Percentiles rank a stretch among this genome's conserved stretches.
Conservation (phyloP, 2,797 vertebrate species). For the Eutrigla gurnardus region DNA sequence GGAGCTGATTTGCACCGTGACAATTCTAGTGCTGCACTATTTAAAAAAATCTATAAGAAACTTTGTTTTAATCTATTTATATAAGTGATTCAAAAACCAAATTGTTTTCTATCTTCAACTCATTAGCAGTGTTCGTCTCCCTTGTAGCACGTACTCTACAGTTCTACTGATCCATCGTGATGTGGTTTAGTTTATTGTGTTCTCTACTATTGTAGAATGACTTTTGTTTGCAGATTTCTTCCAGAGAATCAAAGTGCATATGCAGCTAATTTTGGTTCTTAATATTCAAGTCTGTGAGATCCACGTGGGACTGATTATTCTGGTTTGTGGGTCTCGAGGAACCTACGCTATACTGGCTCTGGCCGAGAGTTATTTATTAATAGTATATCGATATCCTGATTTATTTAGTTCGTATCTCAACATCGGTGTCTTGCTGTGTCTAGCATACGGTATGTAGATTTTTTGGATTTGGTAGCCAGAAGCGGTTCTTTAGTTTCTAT, state of each 20-base stretch:
- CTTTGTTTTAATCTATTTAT: too few species aligned
- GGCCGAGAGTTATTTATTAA: slow-evolving; percentile 21
- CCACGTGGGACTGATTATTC: slow-evolving; percentile 1
- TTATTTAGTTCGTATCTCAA: slow-evolving; percentile 13
- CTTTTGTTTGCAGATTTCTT: background rate
- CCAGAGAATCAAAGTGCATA: background rate
- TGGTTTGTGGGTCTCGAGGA: background rate
- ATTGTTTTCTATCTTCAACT: background rate
- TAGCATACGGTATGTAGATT: slow-evolving; percentile 1
- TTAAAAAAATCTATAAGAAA: slow-evolving; percentile 19
- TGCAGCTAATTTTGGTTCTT: background rate
- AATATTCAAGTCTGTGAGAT: background rate
- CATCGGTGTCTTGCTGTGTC: slow-evolving; percentile 4
- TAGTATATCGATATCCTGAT: slow-evolving; percentile 26
- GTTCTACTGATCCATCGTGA: background rate
- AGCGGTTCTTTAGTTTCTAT: background rate
- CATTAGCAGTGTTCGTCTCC: background rate
- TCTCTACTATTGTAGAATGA: background rate
- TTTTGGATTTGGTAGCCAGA: slow-evolving; percentile 6
- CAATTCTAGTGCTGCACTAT: slow-evolving; percentile 2
- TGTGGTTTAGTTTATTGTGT: background rate
- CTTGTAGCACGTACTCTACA: background rate
- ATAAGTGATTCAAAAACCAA: background rate
- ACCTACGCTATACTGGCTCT: slow-evolving; percentile 2
- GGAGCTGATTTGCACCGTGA: slow-evolving; percentile 22